A percentile compares a stretch with the other conserved stretches of the same genome.
These are phyloP conservation scores for Acanthochromis polyacanthus DNA, from an alignment of 2,113 vertebrate species.

Conservation along the genomic window DNA sequence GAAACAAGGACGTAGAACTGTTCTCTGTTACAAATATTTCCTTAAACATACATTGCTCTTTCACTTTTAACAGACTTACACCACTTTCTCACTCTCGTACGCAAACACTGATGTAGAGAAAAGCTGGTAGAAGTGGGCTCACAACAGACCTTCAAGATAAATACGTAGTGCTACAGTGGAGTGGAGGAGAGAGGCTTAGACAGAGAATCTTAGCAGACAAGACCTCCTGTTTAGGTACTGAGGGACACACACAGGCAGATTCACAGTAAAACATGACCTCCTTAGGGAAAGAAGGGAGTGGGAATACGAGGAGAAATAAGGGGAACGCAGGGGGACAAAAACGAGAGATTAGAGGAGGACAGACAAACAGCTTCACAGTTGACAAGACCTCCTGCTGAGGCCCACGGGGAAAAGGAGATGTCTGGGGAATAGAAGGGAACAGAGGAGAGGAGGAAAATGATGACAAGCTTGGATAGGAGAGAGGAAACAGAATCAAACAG, in stretches of 20 bases:
- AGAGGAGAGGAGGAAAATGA: conserved; percentile 22
- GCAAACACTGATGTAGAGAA: conserved; percentile 29
- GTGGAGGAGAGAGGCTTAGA: conserved; percentile 10
- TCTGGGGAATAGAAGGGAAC: conserved; percentile 42
- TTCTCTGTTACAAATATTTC: not conserved
- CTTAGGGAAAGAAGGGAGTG: conserved; percentile 13
- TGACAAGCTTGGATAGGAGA: conserved; percentile 18
- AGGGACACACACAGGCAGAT: conserved; percentile 48
- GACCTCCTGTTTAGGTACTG: conserved; percentile 20
- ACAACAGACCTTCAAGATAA: conserved; percentile 12
- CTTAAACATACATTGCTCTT: not conserved
- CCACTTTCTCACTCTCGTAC: not conserved
- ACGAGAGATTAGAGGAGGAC: conserved; percentile 43
- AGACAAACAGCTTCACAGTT: conserved; percentile 45
- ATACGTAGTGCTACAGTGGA: conserved; percentile 26
- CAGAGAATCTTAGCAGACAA: not conserved
- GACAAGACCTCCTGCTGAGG: conserved; percentile 53
- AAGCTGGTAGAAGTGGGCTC: conserved; percentile 11
- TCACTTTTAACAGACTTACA: not conserved
- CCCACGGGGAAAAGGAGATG: conserved; percentile 26
- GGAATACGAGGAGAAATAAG: not conserved
- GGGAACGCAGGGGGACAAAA: conserved; percentile 15
- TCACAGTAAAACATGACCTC: conserved; percentile 42
- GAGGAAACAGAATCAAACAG: conserved; percentile 6
- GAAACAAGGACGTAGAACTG: too few relatives aligned